These are phyloP conservation scores for Myotis pilosus DNA, from an alignment of 2,797 vertebrate species.

Conservation along the genomic window DNA sequence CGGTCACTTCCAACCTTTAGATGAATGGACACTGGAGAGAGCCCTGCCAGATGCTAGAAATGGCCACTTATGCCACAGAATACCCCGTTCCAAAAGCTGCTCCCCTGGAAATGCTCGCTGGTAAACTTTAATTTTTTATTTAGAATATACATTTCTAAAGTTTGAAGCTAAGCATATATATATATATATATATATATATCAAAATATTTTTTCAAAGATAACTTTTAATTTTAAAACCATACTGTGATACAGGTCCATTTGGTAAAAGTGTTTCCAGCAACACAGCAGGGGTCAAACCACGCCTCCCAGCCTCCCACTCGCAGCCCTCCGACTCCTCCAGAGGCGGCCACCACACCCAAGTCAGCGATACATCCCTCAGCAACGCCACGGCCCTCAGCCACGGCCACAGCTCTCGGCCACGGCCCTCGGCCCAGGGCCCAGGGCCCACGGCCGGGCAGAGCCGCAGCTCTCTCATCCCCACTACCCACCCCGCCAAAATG, in stretches of 20 bases:
- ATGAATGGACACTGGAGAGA: constrained; percentile 3
- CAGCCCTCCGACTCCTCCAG: neutral
- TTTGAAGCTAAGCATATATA: neutral
- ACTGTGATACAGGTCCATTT: neutral
- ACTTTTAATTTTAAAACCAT: constrained; percentile 48
- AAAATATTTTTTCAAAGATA: constrained; percentile 34
- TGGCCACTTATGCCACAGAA: neutral
- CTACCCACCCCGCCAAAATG: neutral
- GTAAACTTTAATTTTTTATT: constrained; percentile 37
- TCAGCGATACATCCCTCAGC: too few species aligned
- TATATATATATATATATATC: neutral
- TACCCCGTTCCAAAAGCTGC: neutral
- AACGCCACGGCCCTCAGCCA: too few species aligned
- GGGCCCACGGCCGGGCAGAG: too few species aligned
- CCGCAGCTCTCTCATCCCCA: neutral
- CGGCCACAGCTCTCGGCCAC: too few species aligned
- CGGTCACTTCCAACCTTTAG: neutral
- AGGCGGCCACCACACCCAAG: neutral
- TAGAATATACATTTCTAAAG: constrained; percentile 38
- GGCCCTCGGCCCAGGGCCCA: too few species aligned
- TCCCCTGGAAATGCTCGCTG: neutral
- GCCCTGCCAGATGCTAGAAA: neutral
- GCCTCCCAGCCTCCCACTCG: neutral
- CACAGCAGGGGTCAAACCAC: neutral
- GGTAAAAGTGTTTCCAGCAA: constrained; percentile 2